Evolutionary conservation across 2,113 vertebrate genomes (phyloP), one percentile per base, ranked within the genome.

Genomic region (Corythornis vintsioides): DNA sequence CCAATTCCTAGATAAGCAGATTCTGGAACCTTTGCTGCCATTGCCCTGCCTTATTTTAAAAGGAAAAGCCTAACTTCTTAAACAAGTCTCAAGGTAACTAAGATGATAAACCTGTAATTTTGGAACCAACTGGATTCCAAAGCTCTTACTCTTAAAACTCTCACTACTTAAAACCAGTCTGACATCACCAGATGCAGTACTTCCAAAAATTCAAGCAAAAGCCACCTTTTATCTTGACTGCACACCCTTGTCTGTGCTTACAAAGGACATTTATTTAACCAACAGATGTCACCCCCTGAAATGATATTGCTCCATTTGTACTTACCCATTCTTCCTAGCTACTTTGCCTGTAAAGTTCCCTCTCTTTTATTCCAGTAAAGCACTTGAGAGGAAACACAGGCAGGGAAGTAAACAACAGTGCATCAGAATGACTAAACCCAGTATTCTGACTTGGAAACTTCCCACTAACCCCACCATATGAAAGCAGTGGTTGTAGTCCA

Each of bases 401-500:
- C 26, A 61, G 57, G 20, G 35, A 70, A 61, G n/a, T 35, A 52
- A 78, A 35, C 20, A 72, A 40, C n/a, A 75, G 83, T 14, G 31
- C 69, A 55, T 31, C 60, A 53, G 70, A 69, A 85, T 87, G 64
- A 77, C 83, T 67, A 35, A 31, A 59, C 7, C 29, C 12, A 6
- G 13, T 31, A 63, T 47, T 71, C 64, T 47, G 64, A 86, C 43
- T 70, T 50, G 29, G 71, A 42, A 29, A 67, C 13, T 12, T 42
- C 60, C 43, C 55, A 2, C 1, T 29, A 53, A 55, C n/a, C 24
- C 65, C 43, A 72, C 2, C 12, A 13, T 1, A 35, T 1, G 10
- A 71, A 59, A 12, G 48, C 57, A 83, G 67, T 21, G 48, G 72
- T 52, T 89, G 35, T 16, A 74, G 53, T 53, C 72, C 66, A 33